Evolutionary conservation across 1,140 invertebrate genomes (phyloP).

Genomic region (Sipha flava): DNA sequence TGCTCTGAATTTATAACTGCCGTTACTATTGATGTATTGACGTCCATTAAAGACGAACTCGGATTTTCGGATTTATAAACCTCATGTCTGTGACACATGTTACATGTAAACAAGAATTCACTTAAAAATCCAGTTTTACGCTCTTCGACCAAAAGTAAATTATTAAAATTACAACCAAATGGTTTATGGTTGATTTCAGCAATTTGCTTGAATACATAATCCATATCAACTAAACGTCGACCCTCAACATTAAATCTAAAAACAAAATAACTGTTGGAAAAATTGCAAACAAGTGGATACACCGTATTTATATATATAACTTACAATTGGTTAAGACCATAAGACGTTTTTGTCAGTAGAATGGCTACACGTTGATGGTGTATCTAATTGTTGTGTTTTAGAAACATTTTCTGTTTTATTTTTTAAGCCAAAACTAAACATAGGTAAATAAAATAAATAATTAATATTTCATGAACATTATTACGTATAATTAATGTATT

Average conservation of each 20-base stretch:
- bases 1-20: background rate
- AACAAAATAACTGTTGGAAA: background rate
- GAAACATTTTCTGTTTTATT: no score
- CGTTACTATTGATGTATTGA: background rate
- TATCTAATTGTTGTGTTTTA: no score
- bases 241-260: background rate
- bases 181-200: background rate
- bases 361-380: no score
- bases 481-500: no score
- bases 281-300: background rate
- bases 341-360: no score
- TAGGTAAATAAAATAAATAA: no score
- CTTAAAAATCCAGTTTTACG: background rate
- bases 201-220: background rate
- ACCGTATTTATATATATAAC: background rate
- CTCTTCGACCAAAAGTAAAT: background rate
- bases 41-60: background rate
- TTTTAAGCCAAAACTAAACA: no score
- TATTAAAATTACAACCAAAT: background rate
- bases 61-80: background rate
- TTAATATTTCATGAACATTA: no score
- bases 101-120: background rate
- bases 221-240: background rate
- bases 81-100: background rate
- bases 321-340: no score